Base-by-base conservation (phyloP, 1,140 invertebrate genomes). In the Berghia stephanieae region DNA sequence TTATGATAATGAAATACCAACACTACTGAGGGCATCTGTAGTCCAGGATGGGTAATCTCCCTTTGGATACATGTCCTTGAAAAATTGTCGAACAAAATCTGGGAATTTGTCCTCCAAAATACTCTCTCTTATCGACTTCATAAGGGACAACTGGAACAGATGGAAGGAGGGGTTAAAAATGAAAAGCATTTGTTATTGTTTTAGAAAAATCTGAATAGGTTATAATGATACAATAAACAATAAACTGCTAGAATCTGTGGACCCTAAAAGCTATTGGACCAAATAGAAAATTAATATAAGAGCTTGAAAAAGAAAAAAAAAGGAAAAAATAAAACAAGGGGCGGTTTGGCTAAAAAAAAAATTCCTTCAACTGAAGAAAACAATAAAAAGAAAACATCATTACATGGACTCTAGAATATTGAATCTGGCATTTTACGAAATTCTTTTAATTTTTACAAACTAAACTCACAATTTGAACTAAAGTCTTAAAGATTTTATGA, bases 41-140 rank as follows among this genome's bases (percentile, higher is more conserved):
- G 95, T 93, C 96, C 96, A 99, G 73, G 89, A 81, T 18, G 96
- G 96, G 90, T 94, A 94, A 13, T 94, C 89, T 81, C 92, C 91
- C 63, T 93, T 87, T 3, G 93, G 92, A 90, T 94, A 96, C 80
- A 94, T 88, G 79, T 92, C 91, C 13, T 88, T 81, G 92, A 98
- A 95, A 89, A 96, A 98, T 1, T 93, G 90, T 80, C 92, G 88
- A 5, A 98, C 94, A 91, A 97, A 98, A 81, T 94, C 87, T 3
- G 94, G 94, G 88, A 97, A 98, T 79, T 89, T 92, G 80, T 93
- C 93, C 34, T 93, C 92, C 80, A 92, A 91, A 66, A 98, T 96
- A 86, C 94, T 95, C 77, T 94, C 90, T 84, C 95, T 91, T 86
- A 98, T 97, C 60, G 90, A 90, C 80, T 90, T 91, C 97, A 98